Evolutionary conservation across 2,888 invertebrate genomes (phyloP).

Genomic region (Mycogona germanica): DNA sequence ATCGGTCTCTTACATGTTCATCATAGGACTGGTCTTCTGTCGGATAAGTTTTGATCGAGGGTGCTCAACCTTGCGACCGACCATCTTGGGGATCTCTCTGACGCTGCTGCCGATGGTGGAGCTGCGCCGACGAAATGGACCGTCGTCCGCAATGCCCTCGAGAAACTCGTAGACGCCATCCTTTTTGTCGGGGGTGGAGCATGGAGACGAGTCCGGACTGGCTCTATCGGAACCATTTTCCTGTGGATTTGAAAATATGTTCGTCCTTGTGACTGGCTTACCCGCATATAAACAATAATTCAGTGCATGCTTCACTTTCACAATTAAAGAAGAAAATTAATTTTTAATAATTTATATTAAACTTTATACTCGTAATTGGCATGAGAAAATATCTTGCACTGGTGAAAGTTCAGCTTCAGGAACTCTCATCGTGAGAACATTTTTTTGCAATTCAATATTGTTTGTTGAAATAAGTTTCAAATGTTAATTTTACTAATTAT

Average conservation of each 20-base stretch:
- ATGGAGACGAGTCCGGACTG: constrained; percentile 12
- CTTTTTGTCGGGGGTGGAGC: constrained; percentile 8
- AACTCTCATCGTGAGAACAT: too few relatives aligned
- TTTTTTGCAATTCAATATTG: too few relatives aligned
- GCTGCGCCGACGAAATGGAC: constrained; percentile 26
- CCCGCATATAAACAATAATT: neutral
- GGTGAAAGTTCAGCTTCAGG: too few relatives aligned
- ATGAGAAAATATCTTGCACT: too few relatives aligned
- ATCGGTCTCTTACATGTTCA: constrained; percentile 33
- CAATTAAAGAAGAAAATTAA: too few relatives aligned
- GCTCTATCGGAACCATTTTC: constrained; percentile 13
- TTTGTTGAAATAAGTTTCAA: too few relatives aligned
- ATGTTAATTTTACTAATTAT: neutral
- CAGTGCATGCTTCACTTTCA: too few relatives aligned
- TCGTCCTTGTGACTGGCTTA: too few relatives aligned
- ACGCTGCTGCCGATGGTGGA: constrained; percentile 19
- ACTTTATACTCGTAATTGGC: too few relatives aligned
- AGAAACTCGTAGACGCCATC: constrained; percentile 3
- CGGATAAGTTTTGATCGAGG: constrained; percentile 4
- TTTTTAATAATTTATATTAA: too few relatives aligned
- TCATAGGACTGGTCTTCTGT: constrained; percentile 30
- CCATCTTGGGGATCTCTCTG: neutral
- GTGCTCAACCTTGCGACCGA: neutral
- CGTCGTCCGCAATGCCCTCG: constrained; percentile 24
- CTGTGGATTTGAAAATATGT: constrained; percentile 2